Evolutionary conservation across 2,888 invertebrate genomes (phyloP).

Genomic region (Dynastes grantii): DNA sequence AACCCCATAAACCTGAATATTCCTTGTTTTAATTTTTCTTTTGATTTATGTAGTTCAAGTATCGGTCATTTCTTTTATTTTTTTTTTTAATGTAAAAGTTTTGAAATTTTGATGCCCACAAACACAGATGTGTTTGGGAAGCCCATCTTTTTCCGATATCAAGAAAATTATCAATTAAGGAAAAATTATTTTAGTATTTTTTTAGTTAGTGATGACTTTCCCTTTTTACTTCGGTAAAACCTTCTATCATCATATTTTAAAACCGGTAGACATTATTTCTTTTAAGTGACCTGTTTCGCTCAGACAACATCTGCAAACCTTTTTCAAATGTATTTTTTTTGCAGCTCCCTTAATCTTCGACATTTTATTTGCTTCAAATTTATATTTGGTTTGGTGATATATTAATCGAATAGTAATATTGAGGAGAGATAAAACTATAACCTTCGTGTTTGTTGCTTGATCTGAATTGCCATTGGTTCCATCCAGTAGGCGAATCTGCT

Average conservation of each 20-base stretch:
- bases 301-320: conserved; percentile 66
- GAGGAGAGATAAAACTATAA: too few relatives aligned
- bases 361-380: conserved; percentile 44
- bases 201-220: conserved; percentile 54
- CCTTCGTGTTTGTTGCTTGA: neutral
- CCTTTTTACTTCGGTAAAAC: conserved; percentile 64
- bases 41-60: conserved; percentile 62
- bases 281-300: conserved; percentile 62
- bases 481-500: too few relatives aligned
- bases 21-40: conserved; percentile 55
- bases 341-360: conserved; percentile 52
- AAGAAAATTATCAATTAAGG: conserved; percentile 47
- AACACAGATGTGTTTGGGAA: conserved; percentile 69
- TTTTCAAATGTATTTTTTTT: conserved; percentile 60
- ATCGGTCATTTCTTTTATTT: conserved; percentile 67
- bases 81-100: conserved; percentile 68
- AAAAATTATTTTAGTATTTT: neutral
- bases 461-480: too few relatives aligned
- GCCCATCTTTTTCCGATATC: conserved; percentile 67
- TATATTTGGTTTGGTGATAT: neutral
- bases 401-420: neutral
- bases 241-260: conserved; percentile 67
- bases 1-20: too few relatives aligned
- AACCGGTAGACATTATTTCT: conserved; percentile 62
- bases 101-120: conserved; percentile 67